Conservation (phyloP, 2,888 invertebrate genomes). For the Pristionchus entomophagus region DNA sequence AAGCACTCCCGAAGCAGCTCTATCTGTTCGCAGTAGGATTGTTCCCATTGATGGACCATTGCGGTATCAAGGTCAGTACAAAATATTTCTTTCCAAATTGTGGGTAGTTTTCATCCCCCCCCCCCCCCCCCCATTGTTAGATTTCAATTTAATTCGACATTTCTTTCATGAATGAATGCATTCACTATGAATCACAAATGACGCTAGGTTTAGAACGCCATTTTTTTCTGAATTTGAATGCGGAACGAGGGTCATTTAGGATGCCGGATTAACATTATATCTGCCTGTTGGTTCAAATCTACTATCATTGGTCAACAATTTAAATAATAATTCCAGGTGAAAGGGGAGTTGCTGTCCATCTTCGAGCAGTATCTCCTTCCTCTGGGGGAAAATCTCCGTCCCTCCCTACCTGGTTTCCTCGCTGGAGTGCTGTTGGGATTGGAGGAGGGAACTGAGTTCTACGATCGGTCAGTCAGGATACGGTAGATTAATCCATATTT, state of each 20-base stretch:
- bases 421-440: conserved; percentile 88
- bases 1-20: conserved; percentile 67
- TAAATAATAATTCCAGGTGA: conserved; percentile 81
- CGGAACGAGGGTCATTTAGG: too few species aligned
- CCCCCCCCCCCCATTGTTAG: too few species aligned
- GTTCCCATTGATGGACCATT: conserved; percentile 90
- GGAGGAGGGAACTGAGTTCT: conserved; percentile 76
- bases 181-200: too few species aligned
- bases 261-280: not conserved
- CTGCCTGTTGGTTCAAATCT: too few species aligned
- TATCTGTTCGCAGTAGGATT: conserved; percentile 81
- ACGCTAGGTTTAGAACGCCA: too few species aligned
- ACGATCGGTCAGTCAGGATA: conserved; percentile 59
- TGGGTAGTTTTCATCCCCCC: too few species aligned
- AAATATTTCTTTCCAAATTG: too few species aligned
- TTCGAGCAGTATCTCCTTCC: conserved; percentile 91
- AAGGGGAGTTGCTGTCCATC: conserved; percentile 86
- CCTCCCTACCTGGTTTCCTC: conserved; percentile 89
- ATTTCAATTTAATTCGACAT: too few species aligned
- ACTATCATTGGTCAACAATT: not conserved
- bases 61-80: conserved; percentile 82
- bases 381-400: conserved; percentile 84
- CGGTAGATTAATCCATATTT: not conserved
- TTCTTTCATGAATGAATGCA: too few species aligned
- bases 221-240: too few species aligned